A percentile compares a stretch with the other conserved stretches of the same genome.
phyloP scores from a whole-genome alignment of 2,888 invertebrate species.

The Epistrophe grossulariae region DNA sequence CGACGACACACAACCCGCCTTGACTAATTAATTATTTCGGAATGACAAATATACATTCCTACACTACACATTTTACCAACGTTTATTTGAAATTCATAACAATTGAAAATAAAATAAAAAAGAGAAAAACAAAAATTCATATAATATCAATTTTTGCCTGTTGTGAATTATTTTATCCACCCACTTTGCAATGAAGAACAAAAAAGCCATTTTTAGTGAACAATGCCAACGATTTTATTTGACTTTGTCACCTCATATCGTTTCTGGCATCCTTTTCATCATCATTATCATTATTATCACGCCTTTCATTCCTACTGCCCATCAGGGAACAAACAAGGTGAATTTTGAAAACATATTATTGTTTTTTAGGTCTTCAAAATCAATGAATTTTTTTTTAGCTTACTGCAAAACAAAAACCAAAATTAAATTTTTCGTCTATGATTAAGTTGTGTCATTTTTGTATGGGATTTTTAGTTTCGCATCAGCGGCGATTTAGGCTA shows the following conservation, averaged over 20 bases:
- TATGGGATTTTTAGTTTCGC: too few relatives aligned
- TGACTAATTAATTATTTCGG: conserved; percentile 16
- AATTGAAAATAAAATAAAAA: background rate
- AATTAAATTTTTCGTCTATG: too few relatives aligned
- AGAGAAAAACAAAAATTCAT: background rate
- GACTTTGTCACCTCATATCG: conserved; percentile 63
- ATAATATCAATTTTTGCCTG: background rate
- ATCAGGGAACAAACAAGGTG: background rate
- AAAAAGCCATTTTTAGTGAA: conserved; percentile 49
- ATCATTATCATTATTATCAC: background rate
- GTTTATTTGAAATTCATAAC: background rate
- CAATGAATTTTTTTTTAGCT: too few relatives aligned
- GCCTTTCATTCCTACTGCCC: background rate
- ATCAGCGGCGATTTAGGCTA: too few relatives aligned
- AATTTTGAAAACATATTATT: background rate
- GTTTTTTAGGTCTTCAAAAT: too few relatives aligned
- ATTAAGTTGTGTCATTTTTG: too few relatives aligned
- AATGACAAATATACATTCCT: conserved; percentile 24
- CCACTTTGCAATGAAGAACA: conserved; percentile 35
- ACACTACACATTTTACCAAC: background rate
- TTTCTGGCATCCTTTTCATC: conserved; percentile 32
- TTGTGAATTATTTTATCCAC: background rate
- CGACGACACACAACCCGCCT: background rate
- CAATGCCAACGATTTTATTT: conserved; percentile 68
- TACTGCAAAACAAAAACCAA: too few relatives aligned